Base-by-base conservation (phyloP, 2,888 invertebrate genomes). In the Platynereis dumerilii region DNA sequence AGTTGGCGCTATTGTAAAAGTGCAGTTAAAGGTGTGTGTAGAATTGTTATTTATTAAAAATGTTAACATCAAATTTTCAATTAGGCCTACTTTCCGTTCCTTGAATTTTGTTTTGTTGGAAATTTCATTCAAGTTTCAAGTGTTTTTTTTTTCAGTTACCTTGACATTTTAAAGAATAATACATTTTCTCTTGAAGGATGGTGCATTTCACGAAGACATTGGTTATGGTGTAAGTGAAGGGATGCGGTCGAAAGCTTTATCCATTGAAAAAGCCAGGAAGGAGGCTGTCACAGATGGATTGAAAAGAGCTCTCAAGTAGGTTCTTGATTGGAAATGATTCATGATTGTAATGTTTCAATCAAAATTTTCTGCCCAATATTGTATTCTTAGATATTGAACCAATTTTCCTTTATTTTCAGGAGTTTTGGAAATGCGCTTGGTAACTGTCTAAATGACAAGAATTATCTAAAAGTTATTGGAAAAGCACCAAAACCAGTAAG, bases 211-310 rank as follows among this genome's bases (percentile, higher is more conserved):
- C 75, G 85, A 85, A 72, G 85, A 85, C 69, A 78, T 84, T 52
- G 85, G 85, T 10, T 85, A 85, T 75, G 85, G 85, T n/a, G 83
- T 84, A 1, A 82, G 82, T 74, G 84, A 84, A 72, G 84, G 84
- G 17, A 82, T 84, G 81, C 80, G 76, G 64, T 84, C 83, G 2
- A 85, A 85, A 63, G 84, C 83, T 10, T 72, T 84, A 48, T 80
- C 83, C 2, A 74, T 85, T 26, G 85, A 85, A 68, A 85, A 84
- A 59, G 84, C 84, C 7, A 74, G 83, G 29, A 84, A 84, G 68
- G 84, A 85, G 69, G 82, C 84, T 12, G 84, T 83, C 7, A 84
- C 84, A 27, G 85, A 85, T 76, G 84, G 84, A 2, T 71, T 85
- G 45, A 85, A 85, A 70, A 70, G 85, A 67, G 83, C 85, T 12